Percentiles rank a stretch among this genome's conserved stretches.
Conservation (phyloP, 2,797 vertebrate genomes). For the Ctenopoma kingsleyae region DNA sequence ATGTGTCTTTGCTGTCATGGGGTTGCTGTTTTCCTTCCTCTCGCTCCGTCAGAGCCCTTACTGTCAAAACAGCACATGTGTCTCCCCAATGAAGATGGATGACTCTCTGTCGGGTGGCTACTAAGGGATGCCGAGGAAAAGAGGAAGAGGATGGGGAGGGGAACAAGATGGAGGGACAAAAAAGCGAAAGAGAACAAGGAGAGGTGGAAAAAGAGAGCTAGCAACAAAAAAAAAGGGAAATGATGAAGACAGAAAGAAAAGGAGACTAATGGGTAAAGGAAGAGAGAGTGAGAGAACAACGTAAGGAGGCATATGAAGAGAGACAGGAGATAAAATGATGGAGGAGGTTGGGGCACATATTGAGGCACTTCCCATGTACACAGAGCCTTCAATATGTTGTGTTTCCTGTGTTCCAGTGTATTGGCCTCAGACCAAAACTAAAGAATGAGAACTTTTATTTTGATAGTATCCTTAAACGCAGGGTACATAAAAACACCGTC, state of each 20-base stretch:
- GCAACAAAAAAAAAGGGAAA: slow-evolving; percentile 8
- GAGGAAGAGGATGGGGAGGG: slow-evolving; percentile 13
- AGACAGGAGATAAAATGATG: slow-evolving; percentile 41
- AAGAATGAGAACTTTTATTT: slow-evolving; percentile 57
- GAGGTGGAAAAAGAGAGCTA: slow-evolving; percentile 30
- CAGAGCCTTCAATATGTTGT: slow-evolving; percentile 23
- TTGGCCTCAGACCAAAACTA: slow-evolving; percentile 43
- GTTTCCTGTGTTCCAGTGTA: slow-evolving; percentile 57
- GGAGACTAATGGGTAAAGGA: slow-evolving; percentile 31
- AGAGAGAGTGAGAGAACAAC: slow-evolving; percentile 27
- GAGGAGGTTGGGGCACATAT: slow-evolving; percentile 55
- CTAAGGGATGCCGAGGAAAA: slow-evolving; percentile 67
- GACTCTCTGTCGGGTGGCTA: slow-evolving; percentile 69
- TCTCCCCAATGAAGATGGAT: slow-evolving; percentile 87
- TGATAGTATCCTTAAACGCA: slow-evolving; percentile 36
- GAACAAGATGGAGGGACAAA: slow-evolving; percentile 27
- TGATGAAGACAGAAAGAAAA: slow-evolving; percentile 18
- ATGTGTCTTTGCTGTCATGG: slow-evolving; percentile 80
- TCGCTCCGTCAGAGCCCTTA: slow-evolving; percentile 74
- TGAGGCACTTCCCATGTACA: slow-evolving; percentile 52
- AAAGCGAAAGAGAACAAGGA: slow-evolving; percentile 17
- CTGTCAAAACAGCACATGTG: slow-evolving; percentile 86
- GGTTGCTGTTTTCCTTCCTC: slow-evolving; percentile 83
- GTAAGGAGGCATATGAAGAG: slow-evolving; percentile 24
- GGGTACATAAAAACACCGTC: slow-evolving; percentile 26